phyloP scores from a whole-genome alignment of 1,140 invertebrate genomes.

The Nomia melanderi region DNA sequence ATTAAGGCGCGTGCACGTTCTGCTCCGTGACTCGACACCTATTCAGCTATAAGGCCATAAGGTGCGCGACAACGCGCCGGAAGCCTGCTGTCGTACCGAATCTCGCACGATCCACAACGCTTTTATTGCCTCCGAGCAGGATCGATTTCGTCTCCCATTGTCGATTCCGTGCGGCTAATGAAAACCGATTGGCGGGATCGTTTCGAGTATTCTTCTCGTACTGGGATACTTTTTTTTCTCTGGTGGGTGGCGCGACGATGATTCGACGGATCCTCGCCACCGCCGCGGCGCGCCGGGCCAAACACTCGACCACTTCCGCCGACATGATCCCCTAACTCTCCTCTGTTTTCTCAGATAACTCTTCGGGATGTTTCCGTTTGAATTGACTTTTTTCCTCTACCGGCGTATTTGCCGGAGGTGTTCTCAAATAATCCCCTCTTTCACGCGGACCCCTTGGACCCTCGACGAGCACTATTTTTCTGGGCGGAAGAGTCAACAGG shows the following conservation, averaged over 20 bases:
- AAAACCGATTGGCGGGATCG: slow-evolving; percentile 53
- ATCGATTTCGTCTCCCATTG: slow-evolving; percentile 47
- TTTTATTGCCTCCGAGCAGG: slow-evolving; percentile 54
- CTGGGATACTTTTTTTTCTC: slow-evolving; percentile 28
- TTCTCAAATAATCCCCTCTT: neutral
- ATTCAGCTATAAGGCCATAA: slow-evolving; percentile 28
- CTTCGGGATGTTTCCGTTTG: neutral
- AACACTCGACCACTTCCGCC: slow-evolving; percentile 56
- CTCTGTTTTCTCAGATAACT: slow-evolving; percentile 38
- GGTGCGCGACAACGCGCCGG: slow-evolving; percentile 51
- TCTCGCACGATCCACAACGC: slow-evolving; percentile 14
- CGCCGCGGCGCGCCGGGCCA: too few relatives aligned
- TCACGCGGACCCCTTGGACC: neutral
- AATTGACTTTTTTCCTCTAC: too few relatives aligned
- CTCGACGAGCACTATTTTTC: neutral
- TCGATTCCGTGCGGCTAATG: slow-evolving; percentile 11
- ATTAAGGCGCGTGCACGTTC: slow-evolving; percentile 60
- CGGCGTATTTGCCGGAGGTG: neutral
- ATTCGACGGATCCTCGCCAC: slow-evolving; percentile 52
- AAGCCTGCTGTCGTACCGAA: slow-evolving; percentile 54
- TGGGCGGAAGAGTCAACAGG: neutral
- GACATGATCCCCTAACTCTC: slow-evolving; percentile 17
- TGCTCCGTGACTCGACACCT: slow-evolving; percentile 58
- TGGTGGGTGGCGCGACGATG: slow-evolving; percentile 63
- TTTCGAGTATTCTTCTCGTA: slow-evolving; percentile 50